Evolutionary conservation across 1,140 invertebrate species (phyloP).

Genomic region (Cydia pomonella): DNA sequence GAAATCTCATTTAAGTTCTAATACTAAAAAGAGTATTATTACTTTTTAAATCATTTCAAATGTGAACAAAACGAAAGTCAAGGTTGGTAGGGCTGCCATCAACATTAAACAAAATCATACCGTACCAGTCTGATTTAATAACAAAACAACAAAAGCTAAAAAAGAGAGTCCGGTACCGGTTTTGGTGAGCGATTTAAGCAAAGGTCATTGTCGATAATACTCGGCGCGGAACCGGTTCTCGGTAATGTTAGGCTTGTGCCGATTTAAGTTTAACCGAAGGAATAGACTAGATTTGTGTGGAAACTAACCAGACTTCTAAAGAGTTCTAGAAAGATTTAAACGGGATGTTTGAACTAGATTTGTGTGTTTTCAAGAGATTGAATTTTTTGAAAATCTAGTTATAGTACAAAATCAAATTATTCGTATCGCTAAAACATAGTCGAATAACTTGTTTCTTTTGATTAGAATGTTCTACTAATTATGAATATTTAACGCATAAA

Average conservation of each 20-base stretch:
- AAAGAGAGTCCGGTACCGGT: constrained; percentile 52
- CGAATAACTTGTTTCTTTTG: not conserved
- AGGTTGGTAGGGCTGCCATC: not conserved
- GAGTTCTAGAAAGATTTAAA: constrained; percentile 7
- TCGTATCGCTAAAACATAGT: no score
- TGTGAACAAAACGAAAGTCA: not conserved
- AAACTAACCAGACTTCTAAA: not conserved
- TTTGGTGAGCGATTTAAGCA: constrained; percentile 66
- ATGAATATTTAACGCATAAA: not conserved
- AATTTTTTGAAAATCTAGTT: not conserved
- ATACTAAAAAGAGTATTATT: not conserved
- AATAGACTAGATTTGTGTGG: not conserved
- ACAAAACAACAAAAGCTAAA: constrained; percentile 30
- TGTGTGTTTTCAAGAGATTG: not conserved
- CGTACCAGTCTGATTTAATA: constrained; percentile 15
- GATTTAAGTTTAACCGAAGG: constrained; percentile 14
- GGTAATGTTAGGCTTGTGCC: constrained; percentile 26
- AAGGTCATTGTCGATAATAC: constrained; percentile 69
- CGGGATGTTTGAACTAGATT: not conserved
- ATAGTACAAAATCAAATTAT: not conserved
- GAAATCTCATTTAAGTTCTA: not conserved
- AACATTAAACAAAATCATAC: constrained; percentile 11
- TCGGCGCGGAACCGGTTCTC: constrained; percentile 23
- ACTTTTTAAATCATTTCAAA: not conserved
- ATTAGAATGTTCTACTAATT: not conserved